Conservation (phyloP, 2,888 invertebrate genomes). For the Heterodera filipjevi region DNA sequence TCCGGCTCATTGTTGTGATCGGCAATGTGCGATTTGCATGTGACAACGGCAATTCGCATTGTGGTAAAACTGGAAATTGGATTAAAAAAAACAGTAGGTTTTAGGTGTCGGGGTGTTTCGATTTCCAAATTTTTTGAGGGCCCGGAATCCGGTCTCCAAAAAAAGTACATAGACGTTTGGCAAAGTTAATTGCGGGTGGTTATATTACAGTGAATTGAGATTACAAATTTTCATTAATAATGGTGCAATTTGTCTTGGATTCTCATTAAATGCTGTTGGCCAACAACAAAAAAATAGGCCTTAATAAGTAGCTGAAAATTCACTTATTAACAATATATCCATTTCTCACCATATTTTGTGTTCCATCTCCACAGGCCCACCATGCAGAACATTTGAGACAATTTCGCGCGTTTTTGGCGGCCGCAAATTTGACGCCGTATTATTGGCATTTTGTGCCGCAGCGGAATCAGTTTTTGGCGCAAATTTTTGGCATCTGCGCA, state of each 20-base stretch:
- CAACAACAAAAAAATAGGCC: too few species aligned
- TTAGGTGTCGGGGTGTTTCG: too few species aligned
- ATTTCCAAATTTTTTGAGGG: too few species aligned
- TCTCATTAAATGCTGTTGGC: too few species aligned
- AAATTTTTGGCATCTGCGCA: conserved; percentile 32
- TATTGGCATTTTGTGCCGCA: conserved; percentile 18
- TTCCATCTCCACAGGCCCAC: conserved; percentile 38
- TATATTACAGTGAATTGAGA: too few species aligned
- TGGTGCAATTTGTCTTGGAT: too few species aligned
- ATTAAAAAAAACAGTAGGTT: neutral
- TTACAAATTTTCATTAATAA: too few species aligned
- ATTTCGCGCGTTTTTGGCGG: conserved; percentile 36
- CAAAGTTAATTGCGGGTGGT: too few species aligned
- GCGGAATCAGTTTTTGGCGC: conserved; percentile 27
- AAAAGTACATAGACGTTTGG: too few species aligned
- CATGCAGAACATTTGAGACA: conserved; percentile 43
- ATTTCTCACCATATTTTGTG: conserved; percentile 39
- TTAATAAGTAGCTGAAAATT: too few species aligned
- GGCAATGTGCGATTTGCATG: conserved; percentile 37
- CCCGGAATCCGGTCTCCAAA: too few species aligned
- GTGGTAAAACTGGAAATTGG: conserved; percentile 41
- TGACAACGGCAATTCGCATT: conserved; percentile 47
- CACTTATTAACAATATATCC: too few species aligned
- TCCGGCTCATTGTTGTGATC: conserved; percentile 27
- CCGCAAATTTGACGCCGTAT: neutral